A percentile compares a stretch with the other conserved stretches of the same genome.
phyloP scores from a whole-genome alignment of 1,140 invertebrate genomes.

The Pseudomyrmex dendroicus region DNA sequence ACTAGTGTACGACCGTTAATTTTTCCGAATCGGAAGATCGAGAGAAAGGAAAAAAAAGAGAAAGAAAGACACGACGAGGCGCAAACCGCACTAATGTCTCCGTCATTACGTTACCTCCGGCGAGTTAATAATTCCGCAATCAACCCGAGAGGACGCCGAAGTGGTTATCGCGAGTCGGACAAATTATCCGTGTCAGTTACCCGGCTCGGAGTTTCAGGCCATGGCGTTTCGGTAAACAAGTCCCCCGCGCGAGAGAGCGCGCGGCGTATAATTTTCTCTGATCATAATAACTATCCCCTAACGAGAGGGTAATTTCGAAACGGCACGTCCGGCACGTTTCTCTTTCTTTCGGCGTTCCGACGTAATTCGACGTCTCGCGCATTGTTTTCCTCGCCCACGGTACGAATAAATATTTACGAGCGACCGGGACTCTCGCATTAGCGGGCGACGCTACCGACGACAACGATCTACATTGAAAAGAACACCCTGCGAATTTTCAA shows the following conservation, averaged over 20 bases:
- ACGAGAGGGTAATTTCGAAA: slow-evolving; percentile 68
- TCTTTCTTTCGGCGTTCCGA: background rate
- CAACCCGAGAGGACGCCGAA: slow-evolving; percentile 21
- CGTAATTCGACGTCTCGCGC: slow-evolving; percentile 57
- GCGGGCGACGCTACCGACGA: slow-evolving; percentile 34
- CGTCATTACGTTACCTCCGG: slow-evolving; percentile 58
- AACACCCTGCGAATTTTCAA: slow-evolving; percentile 12
- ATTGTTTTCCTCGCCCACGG: slow-evolving; percentile 62
- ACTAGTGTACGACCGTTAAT: slow-evolving; percentile 17
- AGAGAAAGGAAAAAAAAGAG: background rate
- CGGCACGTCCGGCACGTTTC: slow-evolving; percentile 24
- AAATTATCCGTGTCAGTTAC: slow-evolving; percentile 54
- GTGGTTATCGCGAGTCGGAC: slow-evolving; percentile 30
- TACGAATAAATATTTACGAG: slow-evolving; percentile 65
- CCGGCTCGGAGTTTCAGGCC: background rate
- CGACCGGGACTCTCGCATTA: background rate
- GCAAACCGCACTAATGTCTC: slow-evolving; percentile 58
- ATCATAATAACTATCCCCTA: slow-evolving; percentile 61
- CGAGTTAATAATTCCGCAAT: slow-evolving; percentile 66
- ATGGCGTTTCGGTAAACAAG: slow-evolving; percentile 47
- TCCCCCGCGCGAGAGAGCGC: background rate
- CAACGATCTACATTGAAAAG: slow-evolving; percentile 65
- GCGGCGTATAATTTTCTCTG: slow-evolving; percentile 62
- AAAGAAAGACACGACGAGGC: slow-evolving; percentile 8
- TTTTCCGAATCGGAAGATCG: slow-evolving; percentile 47